phyloP scores from a whole-genome alignment of 2,888 invertebrate genomes.

The Strigamia maritima region DNA sequence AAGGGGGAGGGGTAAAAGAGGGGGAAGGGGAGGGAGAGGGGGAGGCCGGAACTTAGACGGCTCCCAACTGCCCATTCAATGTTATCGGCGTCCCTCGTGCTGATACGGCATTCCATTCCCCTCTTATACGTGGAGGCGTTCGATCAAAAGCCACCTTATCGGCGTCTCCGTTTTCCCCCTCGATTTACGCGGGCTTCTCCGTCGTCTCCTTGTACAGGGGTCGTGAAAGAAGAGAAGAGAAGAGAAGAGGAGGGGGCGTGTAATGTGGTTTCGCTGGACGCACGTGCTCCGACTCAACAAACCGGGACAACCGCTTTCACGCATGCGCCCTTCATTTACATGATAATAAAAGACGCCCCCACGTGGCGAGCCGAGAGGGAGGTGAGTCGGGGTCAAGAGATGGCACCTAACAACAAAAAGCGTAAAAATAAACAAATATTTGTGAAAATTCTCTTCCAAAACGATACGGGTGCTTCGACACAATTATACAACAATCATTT shows the following conservation, averaged over 20 bases:
- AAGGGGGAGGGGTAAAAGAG: background rate
- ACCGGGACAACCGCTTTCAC: slow-evolving; percentile 19
- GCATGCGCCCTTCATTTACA: slow-evolving; percentile 23
- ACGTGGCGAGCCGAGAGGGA: background rate
- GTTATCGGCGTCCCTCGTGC: slow-evolving; percentile 1
- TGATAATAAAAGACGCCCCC: slow-evolving; percentile 16
- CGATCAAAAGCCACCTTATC: slow-evolving; percentile 8
- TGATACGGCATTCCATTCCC: background rate
- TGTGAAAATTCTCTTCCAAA: too few relatives aligned
- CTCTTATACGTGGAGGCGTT: slow-evolving; percentile 1
- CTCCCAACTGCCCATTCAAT: slow-evolving; percentile 11
- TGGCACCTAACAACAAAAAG: background rate
- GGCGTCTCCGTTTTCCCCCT: background rate
- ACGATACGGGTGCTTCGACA: too few relatives aligned
- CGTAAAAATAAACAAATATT: background rate
- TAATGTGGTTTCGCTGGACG: slow-evolving; percentile 15
- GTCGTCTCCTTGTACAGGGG: background rate
- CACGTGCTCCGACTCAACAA: slow-evolving; percentile 23
- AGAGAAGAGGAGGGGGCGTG: background rate
- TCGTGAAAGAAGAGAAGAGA: background rate
- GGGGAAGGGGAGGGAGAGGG: background rate
- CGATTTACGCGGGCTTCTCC: background rate
- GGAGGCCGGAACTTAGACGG: background rate
- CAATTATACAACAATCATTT: too few relatives aligned
- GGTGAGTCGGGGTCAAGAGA: slow-evolving; percentile 16